phyloP scores from a whole-genome alignment of 2,797 vertebrate species.

The Pelobates cultripes region DNA sequence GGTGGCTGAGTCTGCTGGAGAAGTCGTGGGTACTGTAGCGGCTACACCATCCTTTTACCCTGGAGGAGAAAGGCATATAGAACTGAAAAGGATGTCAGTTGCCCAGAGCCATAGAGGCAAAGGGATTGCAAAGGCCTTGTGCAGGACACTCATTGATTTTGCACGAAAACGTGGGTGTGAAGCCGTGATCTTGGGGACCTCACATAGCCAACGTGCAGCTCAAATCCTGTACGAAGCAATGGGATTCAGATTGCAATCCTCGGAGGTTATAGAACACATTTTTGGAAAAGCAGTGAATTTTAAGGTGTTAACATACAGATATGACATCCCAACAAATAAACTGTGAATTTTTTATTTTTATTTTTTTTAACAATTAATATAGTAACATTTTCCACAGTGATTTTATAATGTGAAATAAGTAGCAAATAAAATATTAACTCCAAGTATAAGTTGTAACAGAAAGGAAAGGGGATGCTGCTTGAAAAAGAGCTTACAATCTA shows the following conservation, averaged over 20 bases:
- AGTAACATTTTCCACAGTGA: too few species aligned
- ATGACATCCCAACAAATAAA: too few species aligned
- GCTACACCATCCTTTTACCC: constrained; percentile 7
- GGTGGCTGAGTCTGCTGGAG: constrained; percentile 62
- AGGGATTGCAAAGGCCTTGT: constrained; percentile 43
- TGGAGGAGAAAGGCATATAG: constrained; percentile 35
- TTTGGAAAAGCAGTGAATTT: too few species aligned
- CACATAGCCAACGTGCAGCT: constrained; percentile 54
- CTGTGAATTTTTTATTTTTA: too few species aligned
- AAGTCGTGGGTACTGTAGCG: constrained; percentile 61
- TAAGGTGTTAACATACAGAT: too few species aligned
- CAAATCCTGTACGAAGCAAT: constrained; percentile 58
- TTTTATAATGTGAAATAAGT: too few species aligned
- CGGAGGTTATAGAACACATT: too few species aligned
- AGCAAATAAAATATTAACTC: too few species aligned
- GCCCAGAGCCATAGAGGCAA: constrained; percentile 42
- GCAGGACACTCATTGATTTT: constrained; percentile 32
- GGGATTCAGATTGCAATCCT: constrained; percentile 48
- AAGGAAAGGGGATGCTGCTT: too few species aligned
- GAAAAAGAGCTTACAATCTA: too few species aligned
- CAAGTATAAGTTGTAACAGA: too few species aligned
- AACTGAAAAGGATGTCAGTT: constrained; percentile 59
- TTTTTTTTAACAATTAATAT: too few species aligned
- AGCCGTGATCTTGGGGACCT: constrained; percentile 57
- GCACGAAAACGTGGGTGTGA: constrained; percentile 30